Conservation (phyloP, 2,888 invertebrate genomes). For the Spialia ferax region DNA sequence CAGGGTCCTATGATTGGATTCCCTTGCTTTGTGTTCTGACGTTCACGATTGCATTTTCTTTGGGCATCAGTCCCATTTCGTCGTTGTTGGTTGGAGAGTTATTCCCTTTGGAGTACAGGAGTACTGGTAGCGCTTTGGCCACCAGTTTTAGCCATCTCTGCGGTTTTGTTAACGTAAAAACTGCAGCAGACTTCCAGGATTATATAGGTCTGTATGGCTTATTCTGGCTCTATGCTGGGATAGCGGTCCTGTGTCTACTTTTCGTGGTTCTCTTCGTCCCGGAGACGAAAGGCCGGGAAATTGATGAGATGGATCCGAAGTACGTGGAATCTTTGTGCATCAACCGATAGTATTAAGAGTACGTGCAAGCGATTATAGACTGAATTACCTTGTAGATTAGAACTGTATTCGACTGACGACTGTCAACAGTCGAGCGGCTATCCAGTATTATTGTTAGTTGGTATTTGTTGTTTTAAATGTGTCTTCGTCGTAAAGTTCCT, state of each 20-base stretch:
- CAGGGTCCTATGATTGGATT: constrained; percentile 91
- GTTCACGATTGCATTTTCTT: constrained; percentile 93
- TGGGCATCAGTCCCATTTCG: constrained; percentile 92
- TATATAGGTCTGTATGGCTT: constrained; percentile 92
- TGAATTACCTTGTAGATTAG: constrained; percentile 48
- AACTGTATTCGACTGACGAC: constrained; percentile 23
- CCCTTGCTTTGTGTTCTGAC: constrained; percentile 94
- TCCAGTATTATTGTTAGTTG: constrained; percentile 53
- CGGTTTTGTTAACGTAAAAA: constrained; percentile 94
- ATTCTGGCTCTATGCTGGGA: constrained; percentile 95
- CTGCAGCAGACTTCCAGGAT: constrained; percentile 92
- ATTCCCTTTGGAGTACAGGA: constrained; percentile 90
- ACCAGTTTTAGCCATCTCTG: constrained; percentile 95
- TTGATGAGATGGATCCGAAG: constrained; percentile 95
- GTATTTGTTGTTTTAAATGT: constrained; percentile 37
- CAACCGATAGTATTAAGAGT: constrained; percentile 74
- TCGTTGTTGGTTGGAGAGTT: constrained; percentile 90
- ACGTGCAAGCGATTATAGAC: constrained; percentile 49
- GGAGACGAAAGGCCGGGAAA: constrained; percentile 95
- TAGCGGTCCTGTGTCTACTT: constrained; percentile 92
- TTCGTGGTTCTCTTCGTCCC: constrained; percentile 95
- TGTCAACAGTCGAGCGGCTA: constrained; percentile 35
- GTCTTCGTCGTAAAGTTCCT: constrained; percentile 38
- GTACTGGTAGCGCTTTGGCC: constrained; percentile 90
- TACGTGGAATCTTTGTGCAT: constrained; percentile 86